Conservation (phyloP, 2,888 invertebrate genomes). For the Pandemis heparana region DNA sequence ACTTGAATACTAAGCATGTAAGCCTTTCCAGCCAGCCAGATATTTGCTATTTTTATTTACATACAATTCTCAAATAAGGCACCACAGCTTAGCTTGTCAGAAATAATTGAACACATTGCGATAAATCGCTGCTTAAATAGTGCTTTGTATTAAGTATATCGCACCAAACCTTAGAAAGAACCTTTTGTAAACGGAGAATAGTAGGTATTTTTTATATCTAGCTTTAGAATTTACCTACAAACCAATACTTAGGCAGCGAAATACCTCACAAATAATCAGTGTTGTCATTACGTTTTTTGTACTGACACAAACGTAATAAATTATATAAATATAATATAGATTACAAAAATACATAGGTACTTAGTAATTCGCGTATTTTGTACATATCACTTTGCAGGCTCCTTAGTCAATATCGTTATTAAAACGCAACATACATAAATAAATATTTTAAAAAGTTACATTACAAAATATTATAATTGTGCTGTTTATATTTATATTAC, state of each 20-base stretch:
- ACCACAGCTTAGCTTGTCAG: conserved; percentile 43
- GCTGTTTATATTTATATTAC: conserved; percentile 27
- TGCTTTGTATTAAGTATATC: neutral
- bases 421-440: conserved; percentile 31
- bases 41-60: conserved; percentile 23
- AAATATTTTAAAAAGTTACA: conserved; percentile 21
- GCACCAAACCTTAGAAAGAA: neutral
- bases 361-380: conserved; percentile 40
- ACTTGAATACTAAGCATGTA: neutral
- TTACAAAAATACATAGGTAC: conserved; percentile 43
- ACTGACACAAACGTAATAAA: conserved; percentile 28
- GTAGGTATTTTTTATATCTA: neutral
- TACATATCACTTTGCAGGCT: conserved; percentile 37
- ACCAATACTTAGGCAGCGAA: neutral
- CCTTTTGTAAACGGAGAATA: neutral
- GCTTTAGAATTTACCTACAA: neutral
- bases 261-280: conserved; percentile 10
- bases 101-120: conserved; percentile 21
- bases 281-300: conserved; percentile 21
- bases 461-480: conserved; percentile 19
- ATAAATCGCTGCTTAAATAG: conserved; percentile 1
- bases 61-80: conserved; percentile 44
- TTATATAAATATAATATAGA: conserved; percentile 32
- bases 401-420: conserved; percentile 26
- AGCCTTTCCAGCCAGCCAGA: neutral